Base-by-base conservation (phyloP, 2,888 invertebrate species). In the Odontomyia ornata region DNA sequence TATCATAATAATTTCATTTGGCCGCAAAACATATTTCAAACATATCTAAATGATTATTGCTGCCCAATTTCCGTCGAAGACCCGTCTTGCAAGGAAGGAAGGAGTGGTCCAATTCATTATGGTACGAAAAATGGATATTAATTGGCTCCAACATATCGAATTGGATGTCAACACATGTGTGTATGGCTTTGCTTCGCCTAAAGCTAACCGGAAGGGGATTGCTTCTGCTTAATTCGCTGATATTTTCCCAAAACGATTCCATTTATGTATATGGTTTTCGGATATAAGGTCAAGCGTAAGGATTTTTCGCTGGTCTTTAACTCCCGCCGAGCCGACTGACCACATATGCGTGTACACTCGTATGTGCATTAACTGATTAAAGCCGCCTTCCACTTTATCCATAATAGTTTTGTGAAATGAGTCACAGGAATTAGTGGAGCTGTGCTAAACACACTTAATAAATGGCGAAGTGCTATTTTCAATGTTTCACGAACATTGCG, bases 341-440 rank as follows among this genome's bases (percentile, higher is more conserved):
- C 52, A 52, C 13, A 18, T 52, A 15, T 15, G 52, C 13, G 52
- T 52, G 15, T 15, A 52, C 13, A 9, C 18, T 13, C 18, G 15
- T 52, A 18, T 18, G 13, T 52, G 15, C 52, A 52, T 52, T 52
- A 60, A 60, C 60, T 25, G 60, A 64, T 64, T 64, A 60, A 64
- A 28, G 28, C 28, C 9, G 28, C 5, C 28, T 13, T 28, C 28
- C 28, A 25, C 21, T 21, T 23, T 60, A 36, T 36, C 36, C 60
- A 23, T 60, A 23, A 11, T 64, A 64, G 18, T 64, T 2, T n/a
- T 52, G 7, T 27, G 1, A 28, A 64, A 64, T 64, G 64, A 64
- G 28, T 28, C 25, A 64, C 64, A 64, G 25, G 27, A 64, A 64
- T 64, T 64, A 28, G 64, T n/a, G 25, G 21, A 15, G 64, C n/a